Percentiles rank a stretch among this genome's conserved stretches.
Conservation (phyloP, 2,797 vertebrate species). For the Rhinoraja longicauda region DNA sequence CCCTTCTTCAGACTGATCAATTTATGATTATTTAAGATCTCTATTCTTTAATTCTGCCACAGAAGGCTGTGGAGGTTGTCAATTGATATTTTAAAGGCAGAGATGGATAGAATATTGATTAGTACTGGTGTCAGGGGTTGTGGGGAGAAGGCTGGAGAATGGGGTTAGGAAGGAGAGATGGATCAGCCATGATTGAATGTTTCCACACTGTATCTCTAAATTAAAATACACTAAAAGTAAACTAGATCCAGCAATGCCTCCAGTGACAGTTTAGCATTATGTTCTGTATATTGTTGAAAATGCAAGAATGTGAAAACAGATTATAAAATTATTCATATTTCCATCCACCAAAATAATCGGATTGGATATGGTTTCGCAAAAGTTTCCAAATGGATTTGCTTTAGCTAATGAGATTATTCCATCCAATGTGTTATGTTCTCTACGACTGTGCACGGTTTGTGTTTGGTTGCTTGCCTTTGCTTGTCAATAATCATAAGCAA, state of each 20-base stretch:
- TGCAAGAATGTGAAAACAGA: not conserved
- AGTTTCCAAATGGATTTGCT: not conserved
- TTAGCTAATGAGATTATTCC: not conserved
- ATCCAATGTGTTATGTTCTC: not conserved
- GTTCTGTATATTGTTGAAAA: not conserved
- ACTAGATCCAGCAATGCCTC: too few species aligned
- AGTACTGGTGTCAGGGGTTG: too few species aligned
- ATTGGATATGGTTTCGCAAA: not conserved
- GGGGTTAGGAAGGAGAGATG: too few species aligned
- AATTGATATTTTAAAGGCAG: too few species aligned
- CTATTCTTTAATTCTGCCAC: not conserved
- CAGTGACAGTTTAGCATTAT: not conserved
- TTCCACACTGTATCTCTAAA: too few species aligned
- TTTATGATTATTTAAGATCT: not conserved
- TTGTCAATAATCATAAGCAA: not conserved
- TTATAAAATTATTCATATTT: not conserved
- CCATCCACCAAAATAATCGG: not conserved
- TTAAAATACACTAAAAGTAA: too few species aligned
- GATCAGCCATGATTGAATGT: too few species aligned
- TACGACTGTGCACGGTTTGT: not conserved
- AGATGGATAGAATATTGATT: too few species aligned
- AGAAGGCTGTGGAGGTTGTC: too few species aligned
- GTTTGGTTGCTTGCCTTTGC: not conserved
- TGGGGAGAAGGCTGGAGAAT: too few species aligned
- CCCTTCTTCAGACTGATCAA: too few species aligned